A percentile compares a stretch with the other conserved stretches of the same genome.
These are phyloP conservation scores for Neosilurus mollespiculum DNA, from an alignment of 2,797 vertebrate species.

Conservation along the genomic window DNA sequence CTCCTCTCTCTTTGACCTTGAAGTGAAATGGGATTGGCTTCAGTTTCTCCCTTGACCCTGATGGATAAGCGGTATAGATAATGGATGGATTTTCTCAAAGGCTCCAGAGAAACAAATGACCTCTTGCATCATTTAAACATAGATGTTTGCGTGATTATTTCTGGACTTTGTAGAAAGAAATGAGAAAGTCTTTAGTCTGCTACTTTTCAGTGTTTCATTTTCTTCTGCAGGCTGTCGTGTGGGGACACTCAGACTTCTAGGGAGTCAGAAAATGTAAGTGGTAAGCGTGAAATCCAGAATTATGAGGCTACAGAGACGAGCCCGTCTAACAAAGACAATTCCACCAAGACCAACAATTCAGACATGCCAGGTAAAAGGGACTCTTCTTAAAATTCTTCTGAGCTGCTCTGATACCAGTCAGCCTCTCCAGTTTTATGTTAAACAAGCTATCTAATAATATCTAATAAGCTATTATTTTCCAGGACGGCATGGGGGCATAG, in stretches of 20 bases:
- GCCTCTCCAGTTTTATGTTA: not conserved
- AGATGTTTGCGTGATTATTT: not conserved
- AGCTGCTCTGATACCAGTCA: not conserved
- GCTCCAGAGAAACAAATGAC: not conserved
- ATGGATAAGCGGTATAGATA: too few species aligned
- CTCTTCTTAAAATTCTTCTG: not conserved
- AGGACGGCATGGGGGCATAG: too few species aligned
- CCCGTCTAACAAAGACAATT: not conserved
- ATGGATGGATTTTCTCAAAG: too few species aligned
- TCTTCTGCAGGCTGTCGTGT: slow-evolving; percentile 65
- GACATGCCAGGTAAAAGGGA: slow-evolving; percentile 30
- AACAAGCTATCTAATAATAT: too few species aligned
- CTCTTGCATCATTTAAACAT: not conserved
- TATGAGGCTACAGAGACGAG: slow-evolving; percentile 34
- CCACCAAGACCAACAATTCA: slow-evolving; percentile 1
- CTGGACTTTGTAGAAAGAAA: not conserved
- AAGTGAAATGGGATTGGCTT: too few species aligned
- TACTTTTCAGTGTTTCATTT: slow-evolving; percentile 6
- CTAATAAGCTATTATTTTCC: not conserved
- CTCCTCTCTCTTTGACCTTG: too few species aligned
- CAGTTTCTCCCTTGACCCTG: too few species aligned
- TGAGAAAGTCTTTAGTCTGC: not conserved
- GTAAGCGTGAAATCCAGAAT: not conserved
- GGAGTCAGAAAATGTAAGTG: slow-evolving; percentile 5
- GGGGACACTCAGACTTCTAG: slow-evolving; percentile 44